Percentiles rank a stretch among this genome's conserved stretches.
Conservation (phyloP, 1,140 invertebrate genomes). For the Heliconius hewitsoni region DNA sequence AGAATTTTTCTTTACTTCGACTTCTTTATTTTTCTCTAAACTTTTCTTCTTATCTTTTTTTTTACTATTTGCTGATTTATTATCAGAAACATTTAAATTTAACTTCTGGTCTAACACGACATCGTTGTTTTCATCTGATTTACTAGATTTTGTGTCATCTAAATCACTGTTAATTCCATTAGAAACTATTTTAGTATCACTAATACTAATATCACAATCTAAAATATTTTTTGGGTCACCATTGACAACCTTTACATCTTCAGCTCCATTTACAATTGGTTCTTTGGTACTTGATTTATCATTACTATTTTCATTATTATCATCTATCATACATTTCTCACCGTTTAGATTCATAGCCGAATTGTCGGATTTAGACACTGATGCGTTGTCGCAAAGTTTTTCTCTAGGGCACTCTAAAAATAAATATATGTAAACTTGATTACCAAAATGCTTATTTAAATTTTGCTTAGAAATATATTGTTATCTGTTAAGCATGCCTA, state of each 20-base stretch:
- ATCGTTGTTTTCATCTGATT: conserved; percentile 61
- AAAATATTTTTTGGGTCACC: conserved; percentile 69
- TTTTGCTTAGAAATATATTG: too few relatives aligned
- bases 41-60: conserved; percentile 68
- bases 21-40: conserved; percentile 54
- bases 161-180: conserved; percentile 75
- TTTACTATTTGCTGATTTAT: conserved; percentile 54
- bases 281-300: conserved; percentile 74
- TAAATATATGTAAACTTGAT: conserved; percentile 11
- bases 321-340: conserved; percentile 53
- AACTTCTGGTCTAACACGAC: conserved; percentile 41
- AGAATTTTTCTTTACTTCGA: conserved; percentile 51
- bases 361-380: conserved; percentile 54
- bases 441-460: background rate
- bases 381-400: conserved; percentile 61
- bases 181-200: conserved; percentile 74
- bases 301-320: conserved; percentile 53
- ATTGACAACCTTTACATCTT: conserved; percentile 61
- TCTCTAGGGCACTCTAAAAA: conserved; percentile 64
- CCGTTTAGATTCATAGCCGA: conserved; percentile 60
- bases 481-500: too few relatives aligned
- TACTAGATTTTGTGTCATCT: conserved; percentile 67
- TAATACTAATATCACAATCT: conserved; percentile 80
- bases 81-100: conserved; percentile 50
- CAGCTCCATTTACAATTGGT: conserved; percentile 70